These are phyloP conservation scores for Plumapathes pennacea DNA, from an alignment of 92 coral and sea anemone genomes.

Conservation along the genomic window DNA sequence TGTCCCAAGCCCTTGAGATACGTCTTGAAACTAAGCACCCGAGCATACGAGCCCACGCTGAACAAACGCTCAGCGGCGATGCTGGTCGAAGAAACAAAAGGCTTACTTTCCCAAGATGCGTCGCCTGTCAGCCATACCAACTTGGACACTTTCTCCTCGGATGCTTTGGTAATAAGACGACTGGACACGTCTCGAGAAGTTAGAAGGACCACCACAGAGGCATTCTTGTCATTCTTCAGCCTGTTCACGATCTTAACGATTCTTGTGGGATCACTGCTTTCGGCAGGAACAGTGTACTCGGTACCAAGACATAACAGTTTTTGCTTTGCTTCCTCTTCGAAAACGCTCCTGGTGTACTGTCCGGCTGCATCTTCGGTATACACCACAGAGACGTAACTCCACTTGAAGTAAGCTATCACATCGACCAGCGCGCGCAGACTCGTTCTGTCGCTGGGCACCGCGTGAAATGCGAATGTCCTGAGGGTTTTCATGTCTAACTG, in stretches of 20 bases:
- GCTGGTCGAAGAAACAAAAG: conserved; percentile 43
- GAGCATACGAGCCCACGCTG: conserved; percentile 50
- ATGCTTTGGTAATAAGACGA: conserved; percentile 63
- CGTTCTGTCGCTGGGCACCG: conserved; percentile 54
- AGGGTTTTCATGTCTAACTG: conserved; percentile 6
- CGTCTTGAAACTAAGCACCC: conserved; percentile 44
- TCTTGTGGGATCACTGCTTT: conserved; percentile 35
- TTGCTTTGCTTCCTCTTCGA: conserved; percentile 44
- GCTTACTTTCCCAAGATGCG: conserved; percentile 67
- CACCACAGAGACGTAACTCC: conserved; percentile 79
- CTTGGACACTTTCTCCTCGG: conserved; percentile 58
- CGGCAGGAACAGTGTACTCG: conserved; percentile 35
- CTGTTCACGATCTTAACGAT: conserved; percentile 40
- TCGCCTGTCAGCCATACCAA: conserved; percentile 74
- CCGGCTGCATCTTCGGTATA: conserved; percentile 45
- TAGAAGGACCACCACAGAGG: conserved; percentile 66
- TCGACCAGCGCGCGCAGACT: conserved; percentile 67
- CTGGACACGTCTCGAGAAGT: conserved; percentile 52
- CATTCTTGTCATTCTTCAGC: conserved; percentile 56
- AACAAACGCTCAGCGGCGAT: conserved; percentile 84
- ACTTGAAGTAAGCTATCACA: conserved; percentile 63
- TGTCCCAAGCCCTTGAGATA: conserved; percentile 1
- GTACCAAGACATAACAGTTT: conserved; percentile 56
- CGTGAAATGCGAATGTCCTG: conserved; percentile 50
- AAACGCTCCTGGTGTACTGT: conserved; percentile 14